Percentiles rank a stretch among this genome's conserved stretches.
These are phyloP conservation scores for Seriola rivoliana DNA, from an alignment of 2,113 vertebrate genomes.

Conservation along the genomic window DNA sequence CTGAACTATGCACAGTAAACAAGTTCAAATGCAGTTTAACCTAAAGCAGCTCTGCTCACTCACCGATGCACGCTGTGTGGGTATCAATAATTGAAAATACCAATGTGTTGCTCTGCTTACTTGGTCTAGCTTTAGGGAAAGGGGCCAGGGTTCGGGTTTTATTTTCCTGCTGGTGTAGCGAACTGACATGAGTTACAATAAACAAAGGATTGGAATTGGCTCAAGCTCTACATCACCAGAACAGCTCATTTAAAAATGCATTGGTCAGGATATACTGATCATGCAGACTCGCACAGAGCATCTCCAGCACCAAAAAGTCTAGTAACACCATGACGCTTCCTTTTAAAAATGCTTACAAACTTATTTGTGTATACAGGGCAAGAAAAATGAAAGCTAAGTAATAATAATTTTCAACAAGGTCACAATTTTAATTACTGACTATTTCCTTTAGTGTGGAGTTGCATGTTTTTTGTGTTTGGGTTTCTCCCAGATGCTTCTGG, in stretches of 20 bases:
- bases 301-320: neutral
- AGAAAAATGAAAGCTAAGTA: neutral
- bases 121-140: neutral
- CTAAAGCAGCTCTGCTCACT: neutral
- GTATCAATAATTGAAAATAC: slow-evolving; percentile 33
- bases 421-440: neutral
- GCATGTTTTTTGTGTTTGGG: neutral
- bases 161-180: neutral
- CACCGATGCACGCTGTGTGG: neutral
- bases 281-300: neutral
- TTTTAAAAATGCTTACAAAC: neutral
- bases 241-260: neutral
- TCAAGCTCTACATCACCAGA: neutral
- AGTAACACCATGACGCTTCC: neutral
- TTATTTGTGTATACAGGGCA: neutral
- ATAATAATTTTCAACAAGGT: neutral
- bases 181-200: neutral
- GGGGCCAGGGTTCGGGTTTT: neutral
- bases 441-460: neutral
- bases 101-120: slow-evolving; percentile 6
- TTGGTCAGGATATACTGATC: neutral
- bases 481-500: neutral
- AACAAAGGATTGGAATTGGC: neutral
- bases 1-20: neutral
- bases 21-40: slow-evolving; percentile 30